These are phyloP conservation scores for Hymenopus coronatus DNA, from an alignment of 2,888 invertebrate species.

Conservation along the genomic window DNA sequence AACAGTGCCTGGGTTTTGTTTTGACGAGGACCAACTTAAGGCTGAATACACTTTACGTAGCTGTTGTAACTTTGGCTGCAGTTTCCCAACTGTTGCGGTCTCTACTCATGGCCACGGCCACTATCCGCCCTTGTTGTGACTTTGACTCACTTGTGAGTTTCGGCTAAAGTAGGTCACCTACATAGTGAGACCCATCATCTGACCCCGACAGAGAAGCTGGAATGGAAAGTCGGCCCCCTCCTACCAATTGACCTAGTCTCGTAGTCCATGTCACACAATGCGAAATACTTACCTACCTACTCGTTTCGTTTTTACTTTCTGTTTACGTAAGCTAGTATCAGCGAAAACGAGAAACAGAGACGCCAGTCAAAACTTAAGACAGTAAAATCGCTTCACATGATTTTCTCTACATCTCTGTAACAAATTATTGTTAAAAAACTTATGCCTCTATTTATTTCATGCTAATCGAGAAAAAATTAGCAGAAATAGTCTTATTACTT, in stretches of 20 bases:
- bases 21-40: too few relatives aligned
- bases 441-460: too few relatives aligned
- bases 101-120: background rate
- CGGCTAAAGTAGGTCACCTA: background rate
- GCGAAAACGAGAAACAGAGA: background rate
- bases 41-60: too few relatives aligned
- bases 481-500: too few relatives aligned
- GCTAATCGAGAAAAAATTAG: too few relatives aligned
- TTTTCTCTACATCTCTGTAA: too few relatives aligned
- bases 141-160: background rate
- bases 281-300: background rate
- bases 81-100: background rate
- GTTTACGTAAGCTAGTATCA: background rate
- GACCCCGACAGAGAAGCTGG: background rate
- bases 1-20: too few relatives aligned
- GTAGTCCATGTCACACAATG: background rate
- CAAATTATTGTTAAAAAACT: too few relatives aligned
- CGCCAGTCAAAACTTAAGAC: too few relatives aligned
- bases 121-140: background rate
- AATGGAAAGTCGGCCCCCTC: slow-evolving; percentile 13
- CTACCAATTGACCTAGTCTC: slow-evolving; percentile 14
- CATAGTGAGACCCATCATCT: background rate
- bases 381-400: too few relatives aligned
- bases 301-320: background rate
- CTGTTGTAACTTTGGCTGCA: too few relatives aligned